phyloP scores from a whole-genome alignment of 2,888 invertebrate species.

The Heliconius aoede region DNA sequence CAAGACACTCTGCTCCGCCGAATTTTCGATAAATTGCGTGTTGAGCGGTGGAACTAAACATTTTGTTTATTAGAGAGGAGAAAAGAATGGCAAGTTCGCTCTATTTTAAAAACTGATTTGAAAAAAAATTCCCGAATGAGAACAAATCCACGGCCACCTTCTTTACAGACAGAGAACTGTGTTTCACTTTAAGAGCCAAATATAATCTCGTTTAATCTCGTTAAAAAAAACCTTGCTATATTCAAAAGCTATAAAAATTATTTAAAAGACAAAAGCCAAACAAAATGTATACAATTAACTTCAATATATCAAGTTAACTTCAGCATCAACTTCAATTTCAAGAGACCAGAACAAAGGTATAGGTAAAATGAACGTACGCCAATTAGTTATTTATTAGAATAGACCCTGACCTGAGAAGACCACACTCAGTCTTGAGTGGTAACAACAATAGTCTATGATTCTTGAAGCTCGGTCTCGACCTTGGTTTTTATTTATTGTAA shows the following conservation, averaged over 20 bases:
- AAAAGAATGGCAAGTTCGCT: too few species aligned
- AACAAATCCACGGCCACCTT: too few species aligned
- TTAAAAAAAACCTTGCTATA: not conserved
- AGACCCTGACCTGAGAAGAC: slow-evolving; percentile 25
- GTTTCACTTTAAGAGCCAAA: not conserved
- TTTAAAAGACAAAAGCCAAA: not conserved
- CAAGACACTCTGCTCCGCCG: too few species aligned
- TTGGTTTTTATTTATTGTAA: slow-evolving; percentile 2
- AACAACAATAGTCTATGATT: slow-evolving; percentile 19
- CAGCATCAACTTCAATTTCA: not conserved
- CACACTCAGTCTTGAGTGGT: slow-evolving; percentile 7
- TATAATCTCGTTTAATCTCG: not conserved
- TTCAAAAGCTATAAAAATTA: slow-evolving; percentile 7
- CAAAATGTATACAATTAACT: slow-evolving; percentile 20
- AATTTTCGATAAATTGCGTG: too few species aligned
- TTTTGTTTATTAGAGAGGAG: too few species aligned
- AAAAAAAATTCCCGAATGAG: too few species aligned
- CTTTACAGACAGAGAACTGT: too few species aligned
- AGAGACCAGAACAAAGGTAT: slow-evolving; percentile 16
- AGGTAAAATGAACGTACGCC: slow-evolving; percentile 12
- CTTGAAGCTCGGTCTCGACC: slow-evolving; percentile 5
- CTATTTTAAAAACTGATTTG: too few species aligned
- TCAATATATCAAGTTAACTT: not conserved
- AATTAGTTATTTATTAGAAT: slow-evolving; percentile 24
- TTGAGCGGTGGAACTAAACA: too few species aligned